Evolutionary conservation across 1,140 invertebrate species (phyloP), one percentile per base, ranked within the genome.

Genomic region (Conus betulinus): DNA sequence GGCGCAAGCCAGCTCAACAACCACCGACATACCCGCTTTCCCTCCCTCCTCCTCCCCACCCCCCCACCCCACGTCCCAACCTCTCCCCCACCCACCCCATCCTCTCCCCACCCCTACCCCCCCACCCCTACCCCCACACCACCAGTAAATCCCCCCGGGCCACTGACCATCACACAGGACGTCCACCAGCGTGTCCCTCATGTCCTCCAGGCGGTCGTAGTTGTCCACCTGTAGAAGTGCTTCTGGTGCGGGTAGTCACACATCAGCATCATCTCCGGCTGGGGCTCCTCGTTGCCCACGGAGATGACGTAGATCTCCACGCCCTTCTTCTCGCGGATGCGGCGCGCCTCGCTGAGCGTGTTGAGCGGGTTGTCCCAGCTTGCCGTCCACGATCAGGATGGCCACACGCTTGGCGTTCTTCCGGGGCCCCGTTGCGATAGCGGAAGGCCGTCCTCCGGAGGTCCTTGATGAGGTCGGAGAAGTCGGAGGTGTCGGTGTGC

Each of bases 311-410:
- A 93, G 20, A 93, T 91, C 90, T 94, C 93, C 8, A 94, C 89
- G 20, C 93, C 93, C 15, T 90, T 88, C 13, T 91, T 92, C 25
- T 88, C 79, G 52, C 91, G 88, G 0, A 93, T 93, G n/a, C 87
- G 84, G 55, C 91, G 85, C 4, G 93, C 97, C 83, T 94, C 93
- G 6, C 88, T 85, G 27, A 94, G 85, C 5, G 92, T 91, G 57
- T 90, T 91, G 23, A 93, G 13, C 2, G 92, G 93, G 13, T 93
- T 84, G 13, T 92, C 91, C 91, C 55, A 93, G 82, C 7, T 90
- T 84, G 2, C 92, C 92, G 84, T 94, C 93, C 53, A 94, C 90
- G 15, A 94, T 88, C 39, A 92, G 71, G 57, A 93, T 89, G 0
- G 91, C 91, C 25, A 94, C 92, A 85, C 93, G 92, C 88, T 92